Base-by-base conservation (phyloP, 2,113 vertebrate genomes). In the Mungos mungo region DNA sequence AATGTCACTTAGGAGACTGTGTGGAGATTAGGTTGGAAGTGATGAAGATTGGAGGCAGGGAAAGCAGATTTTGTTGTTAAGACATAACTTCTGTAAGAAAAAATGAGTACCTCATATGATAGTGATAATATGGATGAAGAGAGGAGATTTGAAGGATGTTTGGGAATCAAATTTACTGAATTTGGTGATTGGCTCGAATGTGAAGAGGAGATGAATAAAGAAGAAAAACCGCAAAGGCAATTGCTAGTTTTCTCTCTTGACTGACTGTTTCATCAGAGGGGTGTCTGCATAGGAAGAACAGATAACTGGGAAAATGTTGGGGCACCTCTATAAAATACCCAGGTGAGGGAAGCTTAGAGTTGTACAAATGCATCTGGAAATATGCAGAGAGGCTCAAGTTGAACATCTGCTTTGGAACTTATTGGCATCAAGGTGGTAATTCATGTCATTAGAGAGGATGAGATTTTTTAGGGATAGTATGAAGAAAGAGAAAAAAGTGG, bases 261-360 rank as follows among this genome's bases (percentile, higher is more conserved):
- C 11, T 79, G 66, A 88, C 13, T n/a, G 2, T 60, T 93, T 87
- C 33, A 65, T 60, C 15, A 38, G n/a, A 87, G 29, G 35, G 63
- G 7, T 47, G 25, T 35, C 31, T 86, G 33, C 21, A 10, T 1
- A 63, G 66, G 10, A 90, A 29, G 19, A 90, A 27, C 1, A 74
- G 35, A 2, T 45, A 57, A n/a, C 31, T 80, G 45, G 47, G 41
- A 63, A 86, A 72, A 83, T 54, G 27, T 54, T 89, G 65, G 45
- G 1, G 0, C 9, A 19, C 7, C 27, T 84, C 33, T 41, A 9
- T 1, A 45, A 21, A 35, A 33, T 9, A 60, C 0, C 0, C 10
- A 66, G 23, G 3, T 33, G 33, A 41, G 45, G 25, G 10, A 69
- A 12, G 23, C 33, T 74, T 66, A 38, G 72, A 89, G 74, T 57